These are phyloP conservation scores for Blennius ocellaris DNA, from an alignment of 2,113 vertebrate genomes.

Conservation along the genomic window DNA sequence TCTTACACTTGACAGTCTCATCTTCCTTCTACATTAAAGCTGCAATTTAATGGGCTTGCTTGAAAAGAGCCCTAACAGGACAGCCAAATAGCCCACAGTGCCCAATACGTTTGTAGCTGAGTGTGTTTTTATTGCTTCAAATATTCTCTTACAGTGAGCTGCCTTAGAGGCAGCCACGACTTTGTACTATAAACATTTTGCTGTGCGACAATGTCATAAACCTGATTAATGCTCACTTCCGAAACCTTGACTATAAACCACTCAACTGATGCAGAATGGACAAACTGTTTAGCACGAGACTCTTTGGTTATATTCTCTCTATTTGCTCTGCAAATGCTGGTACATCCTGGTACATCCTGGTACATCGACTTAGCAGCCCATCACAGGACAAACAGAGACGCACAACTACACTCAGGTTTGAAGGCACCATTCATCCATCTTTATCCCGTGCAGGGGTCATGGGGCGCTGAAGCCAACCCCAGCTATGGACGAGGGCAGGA, in stretches of 20 bases:
- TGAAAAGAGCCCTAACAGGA: slow-evolving; percentile 1
- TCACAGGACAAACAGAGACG: too few relatives aligned
- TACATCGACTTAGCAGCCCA: too few relatives aligned
- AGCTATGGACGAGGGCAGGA: too few relatives aligned
- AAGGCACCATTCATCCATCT: too few relatives aligned
- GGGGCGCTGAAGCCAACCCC: too few relatives aligned
- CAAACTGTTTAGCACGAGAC: neutral
- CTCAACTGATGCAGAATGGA: slow-evolving; percentile 5
- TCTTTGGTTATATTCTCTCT: neutral
- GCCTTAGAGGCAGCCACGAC: slow-evolving; percentile 5
- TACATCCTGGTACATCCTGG: too few relatives aligned
- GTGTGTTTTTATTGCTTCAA: slow-evolving; percentile 34
- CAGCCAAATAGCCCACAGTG: slow-evolving; percentile 11
- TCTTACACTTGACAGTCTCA: slow-evolving; percentile 7
- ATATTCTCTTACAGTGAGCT: slow-evolving; percentile 1
- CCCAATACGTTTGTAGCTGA: slow-evolving; percentile 5
- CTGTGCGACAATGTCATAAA: slow-evolving; percentile 35
- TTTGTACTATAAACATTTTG: slow-evolving; percentile 31
- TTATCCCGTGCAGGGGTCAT: too few relatives aligned
- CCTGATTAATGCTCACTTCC: slow-evolving; percentile 26
- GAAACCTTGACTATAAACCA: slow-evolving; percentile 27
- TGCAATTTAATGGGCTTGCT: slow-evolving; percentile 14
- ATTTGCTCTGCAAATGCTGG: too few relatives aligned
- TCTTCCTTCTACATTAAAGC: slow-evolving; percentile 1
- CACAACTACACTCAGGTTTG: too few relatives aligned